Conservation (phyloP, 2,888 invertebrate species). For the Drosophila sordidula region DNA sequence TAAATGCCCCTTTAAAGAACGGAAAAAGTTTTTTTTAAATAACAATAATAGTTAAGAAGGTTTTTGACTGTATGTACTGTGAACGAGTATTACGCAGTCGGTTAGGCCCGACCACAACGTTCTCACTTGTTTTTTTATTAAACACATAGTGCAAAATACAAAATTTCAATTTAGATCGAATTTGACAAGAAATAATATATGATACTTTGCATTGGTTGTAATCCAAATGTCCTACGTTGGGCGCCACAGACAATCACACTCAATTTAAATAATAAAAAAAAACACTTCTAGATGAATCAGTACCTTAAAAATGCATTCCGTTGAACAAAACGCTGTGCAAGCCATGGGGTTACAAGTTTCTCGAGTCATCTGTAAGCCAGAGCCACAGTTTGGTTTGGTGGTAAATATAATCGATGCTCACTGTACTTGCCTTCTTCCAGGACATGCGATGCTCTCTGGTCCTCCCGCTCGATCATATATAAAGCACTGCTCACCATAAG, state of each 20-base stretch:
- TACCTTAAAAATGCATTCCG: background rate
- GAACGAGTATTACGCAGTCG: too few relatives aligned
- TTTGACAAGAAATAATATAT: background rate
- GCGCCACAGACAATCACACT: background rate
- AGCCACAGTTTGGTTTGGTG: background rate
- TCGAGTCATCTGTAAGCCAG: background rate
- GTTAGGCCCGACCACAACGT: too few relatives aligned
- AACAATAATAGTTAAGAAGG: too few relatives aligned
- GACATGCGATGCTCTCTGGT: background rate
- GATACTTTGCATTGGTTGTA: background rate
- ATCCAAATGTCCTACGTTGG: background rate
- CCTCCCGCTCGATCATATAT: constrained; percentile 28
- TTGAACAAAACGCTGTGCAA: background rate
- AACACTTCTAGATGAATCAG: background rate
- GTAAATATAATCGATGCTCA: background rate
- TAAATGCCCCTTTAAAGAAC: too few relatives aligned
- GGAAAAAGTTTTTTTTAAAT: too few relatives aligned
- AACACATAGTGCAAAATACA: too few relatives aligned
- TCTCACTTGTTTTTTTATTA: too few relatives aligned
- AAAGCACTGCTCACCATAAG: constrained; percentile 24
- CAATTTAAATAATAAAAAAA: background rate
- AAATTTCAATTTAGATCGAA: background rate
- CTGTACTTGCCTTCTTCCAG: background rate
- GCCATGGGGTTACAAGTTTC: constrained; percentile 1
- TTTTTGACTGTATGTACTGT: too few relatives aligned